A percentile compares a stretch with the other conserved stretches of the same genome.
Evolutionary conservation across 1,140 invertebrate genomes (phyloP).

Genomic region (Bombus terrestris): DNA sequence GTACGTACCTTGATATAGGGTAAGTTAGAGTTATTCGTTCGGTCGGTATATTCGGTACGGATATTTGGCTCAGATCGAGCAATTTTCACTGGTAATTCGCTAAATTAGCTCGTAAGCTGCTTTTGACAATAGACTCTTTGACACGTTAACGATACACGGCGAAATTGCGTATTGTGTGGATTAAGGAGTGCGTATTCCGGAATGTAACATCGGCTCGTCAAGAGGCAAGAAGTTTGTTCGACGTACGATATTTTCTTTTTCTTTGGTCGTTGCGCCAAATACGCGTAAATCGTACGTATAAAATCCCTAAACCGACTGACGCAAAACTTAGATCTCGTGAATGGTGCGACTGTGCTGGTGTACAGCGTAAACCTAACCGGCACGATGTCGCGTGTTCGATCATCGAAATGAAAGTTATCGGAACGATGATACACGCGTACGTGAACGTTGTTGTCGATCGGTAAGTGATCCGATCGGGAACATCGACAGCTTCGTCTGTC

Average conservation of each 20-base stretch:
- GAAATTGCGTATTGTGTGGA: too few relatives aligned
- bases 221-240: too few relatives aligned
- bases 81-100: too few relatives aligned
- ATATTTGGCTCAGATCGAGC: too few relatives aligned
- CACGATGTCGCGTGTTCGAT: background rate
- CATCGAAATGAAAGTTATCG: background rate
- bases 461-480: slow-evolving; percentile 18
- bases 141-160: too few relatives aligned
- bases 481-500: slow-evolving; percentile 1
- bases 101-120: too few relatives aligned
- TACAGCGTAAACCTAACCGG: too few relatives aligned
- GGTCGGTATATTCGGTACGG: too few relatives aligned
- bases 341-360: background rate
- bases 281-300: too few relatives aligned
- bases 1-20: background rate
- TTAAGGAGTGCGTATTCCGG: too few relatives aligned
- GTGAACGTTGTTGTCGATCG: background rate
- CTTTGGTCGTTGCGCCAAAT: too few relatives aligned
- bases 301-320: background rate
- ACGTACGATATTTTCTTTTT: background rate
- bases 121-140: too few relatives aligned
- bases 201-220: background rate
- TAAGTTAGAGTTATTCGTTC: background rate
- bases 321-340: background rate
- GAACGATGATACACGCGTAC: background rate